These are phyloP conservation scores for Melipona beecheii DNA, from an alignment of 2,888 invertebrate genomes.

Conservation along the genomic window DNA sequence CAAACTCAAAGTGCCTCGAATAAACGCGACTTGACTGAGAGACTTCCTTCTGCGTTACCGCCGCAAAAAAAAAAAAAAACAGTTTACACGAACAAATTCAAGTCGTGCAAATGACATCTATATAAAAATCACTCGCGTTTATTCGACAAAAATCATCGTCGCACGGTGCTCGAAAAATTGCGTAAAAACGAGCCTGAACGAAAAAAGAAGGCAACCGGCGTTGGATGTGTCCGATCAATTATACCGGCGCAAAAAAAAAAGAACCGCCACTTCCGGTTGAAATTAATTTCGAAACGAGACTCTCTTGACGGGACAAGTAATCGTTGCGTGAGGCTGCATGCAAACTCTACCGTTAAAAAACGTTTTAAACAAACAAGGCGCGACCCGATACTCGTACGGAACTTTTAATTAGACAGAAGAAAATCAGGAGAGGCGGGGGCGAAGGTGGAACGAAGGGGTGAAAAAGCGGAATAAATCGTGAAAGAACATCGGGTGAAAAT, in stretches of 20 bases:
- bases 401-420: conserved; percentile 20
- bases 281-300: not conserved
- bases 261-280: too few species aligned
- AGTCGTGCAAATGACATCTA: conserved; percentile 1
- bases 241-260: not conserved
- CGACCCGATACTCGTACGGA: not conserved
- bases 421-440: not conserved
- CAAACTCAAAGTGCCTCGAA: not conserved
- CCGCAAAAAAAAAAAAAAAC: not conserved
- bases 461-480: not conserved
- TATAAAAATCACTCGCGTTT: not conserved
- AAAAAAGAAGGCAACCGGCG: not conserved
- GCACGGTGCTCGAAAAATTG: not conserved
- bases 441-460: not conserved
- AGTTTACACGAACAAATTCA: not conserved
- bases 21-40: not conserved
- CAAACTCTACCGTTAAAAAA: conserved; percentile 7
- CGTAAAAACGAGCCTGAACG: not conserved
- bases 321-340: conserved; percentile 11
- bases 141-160: not conserved
- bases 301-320: not conserved
- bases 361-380: conserved; percentile 17
- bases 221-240: not conserved
- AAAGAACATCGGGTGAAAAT: conserved; percentile 6
- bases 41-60: not conserved